phyloP scores from a whole-genome alignment of 2,113 vertebrate species.

The Emydocephalus ijimae region DNA sequence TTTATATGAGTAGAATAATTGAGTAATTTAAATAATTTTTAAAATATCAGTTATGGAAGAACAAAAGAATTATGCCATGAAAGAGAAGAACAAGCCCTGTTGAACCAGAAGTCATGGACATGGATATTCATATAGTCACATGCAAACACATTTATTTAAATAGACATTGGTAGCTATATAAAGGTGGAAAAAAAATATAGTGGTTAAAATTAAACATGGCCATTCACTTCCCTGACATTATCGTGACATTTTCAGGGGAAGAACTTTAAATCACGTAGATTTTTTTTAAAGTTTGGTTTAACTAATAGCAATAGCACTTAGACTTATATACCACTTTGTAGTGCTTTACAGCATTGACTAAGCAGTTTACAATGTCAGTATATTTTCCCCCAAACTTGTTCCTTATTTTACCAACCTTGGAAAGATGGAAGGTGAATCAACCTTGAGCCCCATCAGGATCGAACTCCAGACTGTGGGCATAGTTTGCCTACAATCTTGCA shows the following conservation, averaged over 20 bases:
- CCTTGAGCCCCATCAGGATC: neutral
- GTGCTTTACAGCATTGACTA: neutral
- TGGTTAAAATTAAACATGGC: neutral
- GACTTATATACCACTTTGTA: neutral
- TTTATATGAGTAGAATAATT: neutral
- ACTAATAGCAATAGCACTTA: neutral
- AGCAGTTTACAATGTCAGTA: neutral
- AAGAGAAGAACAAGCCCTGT: neutral
- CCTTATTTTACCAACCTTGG: neutral
- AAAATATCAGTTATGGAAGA: neutral
- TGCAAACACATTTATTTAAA: neutral
- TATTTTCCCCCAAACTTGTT: neutral
- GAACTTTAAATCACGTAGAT: neutral
- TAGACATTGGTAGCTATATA: neutral
- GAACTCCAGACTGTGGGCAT: neutral
- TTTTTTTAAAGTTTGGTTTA: neutral
- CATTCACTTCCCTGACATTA: neutral
- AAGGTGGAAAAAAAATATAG: neutral
- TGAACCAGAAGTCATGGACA: neutral
- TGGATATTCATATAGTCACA: neutral
- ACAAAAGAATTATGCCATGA: neutral
- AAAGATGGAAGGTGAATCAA: neutral
- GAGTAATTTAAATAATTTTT: neutral
- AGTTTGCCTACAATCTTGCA: neutral
- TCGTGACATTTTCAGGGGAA: neutral